Base-by-base conservation (phyloP, 2,113 vertebrate species). In the Eudyptes chrysolophus region DNA sequence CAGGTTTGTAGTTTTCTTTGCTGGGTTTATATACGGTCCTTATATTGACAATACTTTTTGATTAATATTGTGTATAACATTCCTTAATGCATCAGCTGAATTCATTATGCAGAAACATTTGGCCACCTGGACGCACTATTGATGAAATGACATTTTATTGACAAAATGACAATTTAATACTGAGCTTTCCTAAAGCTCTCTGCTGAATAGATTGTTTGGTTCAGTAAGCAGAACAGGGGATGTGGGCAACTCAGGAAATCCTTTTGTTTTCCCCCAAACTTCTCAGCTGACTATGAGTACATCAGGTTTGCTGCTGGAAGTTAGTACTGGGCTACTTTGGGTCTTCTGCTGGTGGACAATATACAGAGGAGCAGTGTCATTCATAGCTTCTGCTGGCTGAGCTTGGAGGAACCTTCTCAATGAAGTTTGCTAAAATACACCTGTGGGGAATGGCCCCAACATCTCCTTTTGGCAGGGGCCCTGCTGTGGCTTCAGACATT, bases 21-120 rank as follows among this genome's bases (percentile, higher is more conserved):
- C 75, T 84, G 46, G 60, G 8, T 93, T 98, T 98, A 97, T 97
- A 94, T 92, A 97, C 83, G 75, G 48, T 90, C 83, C 77, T 85
- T 55, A 69, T 91, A 93, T 94, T 94, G 97, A 98, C 94, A 94
- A 91, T 68, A 80, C 86, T 95, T 96, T 98, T 97, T 98, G 97
- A 98, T 98, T 96, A 97, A 98, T 98, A 89, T 38, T 97, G 66
- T 97, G 95, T 97, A 96, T 95, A 97, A 98, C 97, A 94, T 97
- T 98, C 81, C 97, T 95, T 98, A 98, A 98, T 98, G 97, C 97
- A 98, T 94, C 96, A 57, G 92, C 95, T 94, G 89, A 97, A 98
- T 98, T 98, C 98, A 98, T 97, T 98, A 98, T 97, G 98, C 96
- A 97, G 97, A 98, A 96, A 97, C 92, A 97, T 97, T 97, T 92